Conservation (phyloP, 2,797 vertebrate species). For the Tangara arthus region DNA sequence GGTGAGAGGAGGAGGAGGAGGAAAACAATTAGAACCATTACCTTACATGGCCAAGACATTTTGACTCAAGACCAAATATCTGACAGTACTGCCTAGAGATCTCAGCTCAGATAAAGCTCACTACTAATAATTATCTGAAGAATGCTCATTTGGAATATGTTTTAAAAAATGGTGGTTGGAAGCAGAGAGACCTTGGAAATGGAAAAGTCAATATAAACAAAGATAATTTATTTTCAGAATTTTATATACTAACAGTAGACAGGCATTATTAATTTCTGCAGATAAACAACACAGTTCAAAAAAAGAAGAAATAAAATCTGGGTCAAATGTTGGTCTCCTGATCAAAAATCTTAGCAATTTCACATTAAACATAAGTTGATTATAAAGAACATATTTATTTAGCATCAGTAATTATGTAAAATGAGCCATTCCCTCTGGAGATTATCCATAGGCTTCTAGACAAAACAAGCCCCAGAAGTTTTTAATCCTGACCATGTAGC, state of each 20-base stretch:
- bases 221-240: neutral
- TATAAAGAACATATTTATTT: conserved; percentile 64
- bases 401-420: conserved; percentile 53
- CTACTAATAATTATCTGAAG: neutral
- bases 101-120: conserved; percentile 9
- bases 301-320: conserved; percentile 6
- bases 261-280: neutral
- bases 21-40: neutral
- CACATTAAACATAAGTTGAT: conserved; percentile 47
- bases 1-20: conserved; percentile 17
- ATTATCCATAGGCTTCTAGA: conserved; percentile 45
- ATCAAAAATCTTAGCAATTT: conserved; percentile 50
- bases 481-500: conserved; percentile 33
- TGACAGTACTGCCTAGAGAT: neutral
- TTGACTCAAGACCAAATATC: conserved; percentile 16
- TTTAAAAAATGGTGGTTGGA: neutral
- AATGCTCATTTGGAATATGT: neutral
- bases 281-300: neutral
- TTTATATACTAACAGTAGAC: neutral
- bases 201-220: conserved; percentile 10
- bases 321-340: neutral
- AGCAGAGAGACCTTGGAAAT: conserved; percentile 12
- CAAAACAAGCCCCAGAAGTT: conserved; percentile 61
- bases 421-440: conserved; percentile 40
- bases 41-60: neutral